A percentile compares a stretch with the other conserved stretches of the same genome.
Evolutionary conservation across 1,140 invertebrate species (phyloP).

Genomic region (Microplitis mediator): DNA sequence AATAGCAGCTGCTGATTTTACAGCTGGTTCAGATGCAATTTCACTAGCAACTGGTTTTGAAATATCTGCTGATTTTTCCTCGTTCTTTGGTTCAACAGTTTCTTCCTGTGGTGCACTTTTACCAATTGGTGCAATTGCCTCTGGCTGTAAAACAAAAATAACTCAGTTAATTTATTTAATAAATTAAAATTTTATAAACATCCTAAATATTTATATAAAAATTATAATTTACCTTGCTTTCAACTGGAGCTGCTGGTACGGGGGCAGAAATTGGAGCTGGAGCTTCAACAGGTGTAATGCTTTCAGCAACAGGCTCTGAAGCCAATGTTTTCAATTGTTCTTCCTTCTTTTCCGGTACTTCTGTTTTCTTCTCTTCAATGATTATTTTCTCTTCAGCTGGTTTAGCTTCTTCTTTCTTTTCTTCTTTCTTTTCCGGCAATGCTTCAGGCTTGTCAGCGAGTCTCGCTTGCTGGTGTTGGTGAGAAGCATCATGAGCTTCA

Average conservation of each 20-base stretch:
- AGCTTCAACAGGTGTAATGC: background rate
- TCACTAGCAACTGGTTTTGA: conserved; percentile 12
- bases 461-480: background rate
- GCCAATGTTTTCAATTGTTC: background rate
- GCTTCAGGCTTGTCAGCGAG: conserved; percentile 21
- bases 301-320: background rate
- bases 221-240: conserved; percentile 3
- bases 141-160: background rate
- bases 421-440: conserved; percentile 9
- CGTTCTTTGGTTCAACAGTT: background rate
- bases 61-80: background rate
- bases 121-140: background rate
- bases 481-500: background rate
- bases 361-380: conserved; percentile 20
- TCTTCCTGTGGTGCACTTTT: background rate
- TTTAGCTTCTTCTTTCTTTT: conserved; percentile 14
- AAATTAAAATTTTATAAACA: background rate
- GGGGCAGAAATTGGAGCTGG: background rate
- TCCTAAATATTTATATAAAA: background rate
- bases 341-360: background rate
- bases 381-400: conserved; percentile 4
- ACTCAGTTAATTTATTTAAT: background rate
- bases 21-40: conserved; percentile 35
- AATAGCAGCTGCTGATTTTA: conserved; percentile 9
- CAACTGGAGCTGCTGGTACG: background rate